Evolutionary conservation across 2,888 invertebrate species (phyloP), one percentile per base, ranked within the genome.

Genomic region (Epirrita christyi): DNA sequence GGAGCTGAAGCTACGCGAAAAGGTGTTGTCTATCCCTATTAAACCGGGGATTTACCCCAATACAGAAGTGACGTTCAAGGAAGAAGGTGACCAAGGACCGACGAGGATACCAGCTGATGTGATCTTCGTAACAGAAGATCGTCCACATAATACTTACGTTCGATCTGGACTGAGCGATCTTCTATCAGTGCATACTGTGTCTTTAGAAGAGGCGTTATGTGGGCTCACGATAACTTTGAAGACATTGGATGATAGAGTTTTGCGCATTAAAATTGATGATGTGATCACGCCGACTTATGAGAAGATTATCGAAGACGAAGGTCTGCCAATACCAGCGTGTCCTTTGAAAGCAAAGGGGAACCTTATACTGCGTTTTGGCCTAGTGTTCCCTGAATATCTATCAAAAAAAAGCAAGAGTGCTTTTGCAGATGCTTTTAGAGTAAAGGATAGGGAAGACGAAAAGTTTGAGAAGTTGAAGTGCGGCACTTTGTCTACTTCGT

Each of bases 61-160:
- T 9, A 96, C 96, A 0, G 94, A 95, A 75, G 94, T 96, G 45
- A 88, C 93, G 61, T 97, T 97, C 75, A 94, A 94, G 36, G 95
- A 96, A 72, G 96, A 96, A 82, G 97, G 97, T 0, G 97, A 97
- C 80, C 95, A 96, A 70, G 94, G 94, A 27, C 95, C 96, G 0
- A 94, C 94, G 2, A 94, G 94, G 70, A 94, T 95, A 66, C 94
- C 96, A 61, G 96, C 96, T 27, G 96, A 97, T 77, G 94, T 97
- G 0, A 92, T 96, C 59, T 96, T 97, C 74, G 90, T 95, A 52
- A 94, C 94, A 0, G 94, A 95, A 78, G 96, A 96, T 67, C 93
- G 94, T 56, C 94, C 94, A 0, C 95, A 96, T 75, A 93, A 94
- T 0, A 82, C 84, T 0, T 97, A 94, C 79, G 80, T 90, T 32